phyloP scores from a whole-genome alignment of 2,113 vertebrate genomes.

The Pseudopodoces humilis region DNA sequence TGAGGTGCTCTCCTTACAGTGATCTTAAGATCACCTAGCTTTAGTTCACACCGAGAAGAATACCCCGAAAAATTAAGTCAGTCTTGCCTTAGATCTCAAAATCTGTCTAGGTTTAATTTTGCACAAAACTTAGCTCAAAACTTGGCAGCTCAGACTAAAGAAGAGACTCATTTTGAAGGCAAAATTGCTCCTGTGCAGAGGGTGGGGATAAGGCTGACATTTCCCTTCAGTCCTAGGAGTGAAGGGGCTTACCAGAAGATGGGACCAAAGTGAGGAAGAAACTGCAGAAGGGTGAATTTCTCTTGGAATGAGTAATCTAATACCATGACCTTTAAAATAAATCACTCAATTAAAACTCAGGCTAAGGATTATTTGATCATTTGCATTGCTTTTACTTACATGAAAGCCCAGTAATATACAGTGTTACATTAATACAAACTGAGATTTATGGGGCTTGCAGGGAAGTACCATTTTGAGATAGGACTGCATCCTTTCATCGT shows the following conservation, averaged over 20 bases:
- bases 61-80: neutral
- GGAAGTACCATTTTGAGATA: conserved; percentile 48
- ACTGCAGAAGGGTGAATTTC: conserved; percentile 7
- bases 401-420: conserved; percentile 54
- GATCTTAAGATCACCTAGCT: neutral
- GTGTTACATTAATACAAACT: conserved; percentile 58
- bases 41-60: neutral
- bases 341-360: conserved; percentile 47
- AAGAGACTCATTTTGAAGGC: neutral
- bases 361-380: conserved; percentile 56
- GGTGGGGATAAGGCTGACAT: neutral
- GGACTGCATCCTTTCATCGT: conserved; percentile 50
- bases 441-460: conserved; percentile 37
- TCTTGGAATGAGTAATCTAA: conserved; percentile 27
- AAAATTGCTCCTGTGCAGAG: neutral
- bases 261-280: neutral
- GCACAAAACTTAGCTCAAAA: neutral
- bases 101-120: neutral
- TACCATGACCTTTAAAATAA: conserved; percentile 25
- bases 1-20: neutral
- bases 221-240: neutral
- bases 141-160: neutral
- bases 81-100: neutral
- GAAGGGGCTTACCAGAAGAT: neutral
- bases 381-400: conserved; percentile 63